Percentiles rank a stretch among this genome's conserved stretches.
Evolutionary conservation across 2,888 invertebrate genomes (phyloP).

Genomic region (Lamellibrachia columna): DNA sequence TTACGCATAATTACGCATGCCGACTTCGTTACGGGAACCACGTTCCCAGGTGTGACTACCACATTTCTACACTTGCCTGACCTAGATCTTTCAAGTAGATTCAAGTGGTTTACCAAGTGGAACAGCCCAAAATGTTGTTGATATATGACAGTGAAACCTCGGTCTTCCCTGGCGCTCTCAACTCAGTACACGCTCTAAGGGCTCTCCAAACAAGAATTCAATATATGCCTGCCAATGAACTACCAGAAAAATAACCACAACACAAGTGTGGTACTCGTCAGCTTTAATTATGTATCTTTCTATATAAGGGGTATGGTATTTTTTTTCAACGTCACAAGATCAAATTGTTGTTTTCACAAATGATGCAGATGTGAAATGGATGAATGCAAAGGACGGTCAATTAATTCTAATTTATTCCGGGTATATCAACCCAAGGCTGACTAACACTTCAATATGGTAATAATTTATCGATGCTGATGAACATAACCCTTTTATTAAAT

Average conservation of each 20-base stretch:
- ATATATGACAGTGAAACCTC: background rate
- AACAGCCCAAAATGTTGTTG: background rate
- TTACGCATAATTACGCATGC: background rate
- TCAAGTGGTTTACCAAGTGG: background rate
- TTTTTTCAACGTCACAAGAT: background rate
- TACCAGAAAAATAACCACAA: no score
- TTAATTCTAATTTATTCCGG: background rate
- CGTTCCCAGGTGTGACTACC: background rate
- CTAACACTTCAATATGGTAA: no score
- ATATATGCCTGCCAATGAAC: background rate
- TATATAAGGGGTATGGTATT: background rate
- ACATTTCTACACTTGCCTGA: slow-evolving; percentile 2
- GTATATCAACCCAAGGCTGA: no score
- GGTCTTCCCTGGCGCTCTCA: background rate
- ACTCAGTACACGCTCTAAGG: background rate
- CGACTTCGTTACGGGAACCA: background rate
- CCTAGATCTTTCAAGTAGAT: background rate
- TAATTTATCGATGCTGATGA: no score
- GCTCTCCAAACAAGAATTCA: background rate
- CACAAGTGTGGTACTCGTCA: background rate
- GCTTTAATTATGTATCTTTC: background rate
- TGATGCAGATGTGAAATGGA: background rate
- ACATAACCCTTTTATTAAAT: background rate
- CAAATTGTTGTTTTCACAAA: background rate
- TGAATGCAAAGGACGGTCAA: background rate